Conservation (phyloP, 2,797 vertebrate species). For the Chrysocyon brachyurus region DNA sequence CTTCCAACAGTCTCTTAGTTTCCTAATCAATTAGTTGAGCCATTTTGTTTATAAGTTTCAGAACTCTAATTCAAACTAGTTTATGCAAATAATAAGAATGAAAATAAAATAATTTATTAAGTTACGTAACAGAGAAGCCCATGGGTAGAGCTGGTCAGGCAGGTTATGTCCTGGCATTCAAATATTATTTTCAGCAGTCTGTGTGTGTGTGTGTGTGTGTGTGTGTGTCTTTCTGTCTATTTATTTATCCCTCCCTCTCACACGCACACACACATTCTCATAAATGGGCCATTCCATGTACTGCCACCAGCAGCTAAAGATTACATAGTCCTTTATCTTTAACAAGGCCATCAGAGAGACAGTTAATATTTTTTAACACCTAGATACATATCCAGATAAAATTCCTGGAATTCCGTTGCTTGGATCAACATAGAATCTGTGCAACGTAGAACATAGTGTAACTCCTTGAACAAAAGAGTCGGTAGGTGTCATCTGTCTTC, state of each 20-base stretch:
- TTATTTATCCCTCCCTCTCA: no score
- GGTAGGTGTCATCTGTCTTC: neutral
- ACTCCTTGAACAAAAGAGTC: neutral
- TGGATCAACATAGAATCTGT: neutral
- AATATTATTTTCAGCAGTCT: neutral
- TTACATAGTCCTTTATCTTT: neutral
- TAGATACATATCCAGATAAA: neutral
- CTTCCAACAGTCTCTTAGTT: neutral
- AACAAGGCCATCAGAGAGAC: neutral
- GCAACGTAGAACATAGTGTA: neutral
- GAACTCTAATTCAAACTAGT: slow-evolving; percentile 19
- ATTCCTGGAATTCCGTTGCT: neutral
- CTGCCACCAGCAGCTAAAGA: neutral
- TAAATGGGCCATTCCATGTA: neutral
- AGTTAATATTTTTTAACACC: neutral
- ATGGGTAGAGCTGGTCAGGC: neutral
- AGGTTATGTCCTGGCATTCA: neutral
- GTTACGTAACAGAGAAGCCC: neutral
- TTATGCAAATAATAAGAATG: neutral
- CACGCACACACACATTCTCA: neutral
- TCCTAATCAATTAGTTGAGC: neutral
- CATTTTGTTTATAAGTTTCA: neutral
- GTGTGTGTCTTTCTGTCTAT: neutral
- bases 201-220: no score
- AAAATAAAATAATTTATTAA: neutral